These are phyloP conservation scores for Thereva nobilitata DNA, from an alignment of 2,888 invertebrate genomes.

Conservation along the genomic window DNA sequence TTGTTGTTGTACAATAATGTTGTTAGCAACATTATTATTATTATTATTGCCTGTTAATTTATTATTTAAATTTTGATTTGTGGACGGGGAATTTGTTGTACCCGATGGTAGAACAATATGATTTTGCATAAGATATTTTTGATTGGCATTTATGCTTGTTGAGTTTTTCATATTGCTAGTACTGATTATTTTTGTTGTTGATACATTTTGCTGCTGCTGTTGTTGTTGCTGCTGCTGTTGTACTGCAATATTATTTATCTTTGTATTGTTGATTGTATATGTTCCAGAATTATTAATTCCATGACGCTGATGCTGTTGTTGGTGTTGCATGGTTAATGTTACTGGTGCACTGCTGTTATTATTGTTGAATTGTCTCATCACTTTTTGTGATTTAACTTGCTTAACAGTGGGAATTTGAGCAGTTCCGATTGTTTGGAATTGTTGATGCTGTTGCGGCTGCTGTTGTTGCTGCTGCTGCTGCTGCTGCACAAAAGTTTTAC, in stretches of 20 bases:
- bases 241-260: slow-evolving; percentile 44
- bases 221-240: slow-evolving; percentile 45
- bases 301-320: slow-evolving; percentile 41
- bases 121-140: slow-evolving; percentile 42
- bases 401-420: slow-evolving; percentile 41
- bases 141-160: slow-evolving; percentile 23
- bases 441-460: slow-evolving; percentile 35
- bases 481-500: slow-evolving; percentile 20
- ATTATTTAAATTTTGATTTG: slow-evolving; percentile 29
- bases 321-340: slow-evolving; percentile 40
- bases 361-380: slow-evolving; percentile 54
- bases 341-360: slow-evolving; percentile 34
- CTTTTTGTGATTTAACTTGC: slow-evolving; percentile 47
- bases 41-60: slow-evolving; percentile 31
- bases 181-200: slow-evolving; percentile 42
- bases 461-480: slow-evolving; percentile 41
- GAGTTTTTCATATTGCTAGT: slow-evolving; percentile 23
- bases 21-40: slow-evolving; percentile 38
- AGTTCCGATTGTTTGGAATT: slow-evolving; percentile 19
- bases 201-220: slow-evolving; percentile 49
- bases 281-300: slow-evolving; percentile 42
- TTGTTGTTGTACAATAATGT: slow-evolving; percentile 45
- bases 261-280: slow-evolving; percentile 47
- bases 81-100: slow-evolving; percentile 13
- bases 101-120: slow-evolving; percentile 38